Evolutionary conservation across 2,113 vertebrate genomes (phyloP), one percentile per base, ranked within the genome.

Genomic region (Trogon melanurus): DNA sequence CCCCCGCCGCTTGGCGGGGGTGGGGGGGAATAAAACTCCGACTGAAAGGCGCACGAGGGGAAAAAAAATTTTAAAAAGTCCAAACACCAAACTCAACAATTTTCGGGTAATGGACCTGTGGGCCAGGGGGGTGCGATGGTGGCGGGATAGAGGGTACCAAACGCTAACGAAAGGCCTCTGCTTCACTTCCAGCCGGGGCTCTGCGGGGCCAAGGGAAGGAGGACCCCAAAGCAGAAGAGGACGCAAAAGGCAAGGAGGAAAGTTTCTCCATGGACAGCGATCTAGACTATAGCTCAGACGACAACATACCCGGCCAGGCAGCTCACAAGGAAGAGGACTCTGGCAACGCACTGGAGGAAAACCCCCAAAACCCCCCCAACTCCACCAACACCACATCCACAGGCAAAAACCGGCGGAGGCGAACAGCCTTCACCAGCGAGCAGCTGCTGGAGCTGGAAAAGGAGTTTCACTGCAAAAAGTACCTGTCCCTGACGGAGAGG

Each of bases 381-480:
- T 91, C 98, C 13, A 96, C 95, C 79, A 97, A 97, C 91, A 98
- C 98, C 89, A 98, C 98, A 0, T 98, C 98, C 53, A 98, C 98
- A 0, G 98, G 98, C 26, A 99, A 99, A 96, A 99, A 99, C 98
- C 97, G 99, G 67, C 97, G 99, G 95, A 97, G 99, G 96, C 96
- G 99, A 91, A 99, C 99, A 6, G 99, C 99, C 32, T 99, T 99
- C 97, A 99, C 99, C 88, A 99, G 99, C 95, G 99, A 99, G 97
- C 99, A 99, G 97, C 99, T 99, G 73, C 98, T 99, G 97, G 99
- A 99, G 97, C 98, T 99, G 95, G 99, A 99, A 97, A 99, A 99
- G 92, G 99, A 99, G 87, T 99, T 99, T 74, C 99, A 99, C 98
- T 99, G 99, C 97, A 99, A 99, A 97, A 99, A 99, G 95, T 99